phyloP scores from a whole-genome alignment of 2,113 vertebrate species.

The Rynchops niger region DNA sequence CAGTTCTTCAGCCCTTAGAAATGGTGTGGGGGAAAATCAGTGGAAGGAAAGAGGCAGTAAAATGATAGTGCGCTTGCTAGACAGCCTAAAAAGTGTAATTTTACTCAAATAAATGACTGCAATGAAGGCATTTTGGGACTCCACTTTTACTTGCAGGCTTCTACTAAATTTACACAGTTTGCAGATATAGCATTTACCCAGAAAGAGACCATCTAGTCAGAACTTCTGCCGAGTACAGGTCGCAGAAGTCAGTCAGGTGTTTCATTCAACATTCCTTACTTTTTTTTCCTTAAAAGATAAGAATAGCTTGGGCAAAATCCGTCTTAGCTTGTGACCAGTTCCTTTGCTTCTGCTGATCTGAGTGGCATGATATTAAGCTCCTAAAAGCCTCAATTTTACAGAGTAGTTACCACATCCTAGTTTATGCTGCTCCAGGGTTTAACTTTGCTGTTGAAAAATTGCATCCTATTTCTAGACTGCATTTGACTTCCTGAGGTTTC shows the following conservation, averaged over 20 bases:
- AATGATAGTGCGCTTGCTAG: accelerated
- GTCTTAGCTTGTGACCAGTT: background rate
- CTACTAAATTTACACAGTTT: background rate
- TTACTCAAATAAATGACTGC: background rate
- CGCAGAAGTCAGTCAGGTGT: background rate
- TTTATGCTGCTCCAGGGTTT: background rate
- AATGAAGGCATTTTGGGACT: background rate
- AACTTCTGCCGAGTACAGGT: background rate
- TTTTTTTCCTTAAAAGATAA: background rate
- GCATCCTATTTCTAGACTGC: background rate
- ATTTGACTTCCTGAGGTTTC: background rate
- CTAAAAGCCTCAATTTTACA: background rate
- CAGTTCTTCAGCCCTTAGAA: background rate
- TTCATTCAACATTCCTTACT: background rate
- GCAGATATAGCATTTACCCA: background rate
- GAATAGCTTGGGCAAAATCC: background rate
- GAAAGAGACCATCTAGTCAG: background rate
- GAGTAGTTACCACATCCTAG: background rate
- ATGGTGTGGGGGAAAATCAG: background rate
- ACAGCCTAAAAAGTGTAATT: background rate
- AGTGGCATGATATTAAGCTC: background rate
- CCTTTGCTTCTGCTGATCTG: background rate
- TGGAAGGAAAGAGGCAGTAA: background rate
- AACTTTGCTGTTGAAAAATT: background rate
- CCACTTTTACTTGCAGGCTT: background rate